Base-by-base conservation (phyloP, 2,888 invertebrate genomes). In the Pachycephus smyrnensis region DNA sequence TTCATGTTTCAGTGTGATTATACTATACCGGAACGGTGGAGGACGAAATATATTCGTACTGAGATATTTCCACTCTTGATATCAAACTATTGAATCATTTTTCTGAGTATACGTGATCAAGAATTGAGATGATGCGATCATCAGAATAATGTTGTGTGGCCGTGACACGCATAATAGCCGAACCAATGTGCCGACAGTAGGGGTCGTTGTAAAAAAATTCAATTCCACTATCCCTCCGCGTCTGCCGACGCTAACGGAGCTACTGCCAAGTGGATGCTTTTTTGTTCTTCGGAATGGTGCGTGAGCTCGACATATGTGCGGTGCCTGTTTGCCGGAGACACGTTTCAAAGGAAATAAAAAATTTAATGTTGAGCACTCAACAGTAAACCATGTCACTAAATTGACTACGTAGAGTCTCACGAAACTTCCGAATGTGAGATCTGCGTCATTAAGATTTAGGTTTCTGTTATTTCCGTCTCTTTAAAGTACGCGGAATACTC, bases 141-240 rank as follows among this genome's bases (percentile, higher is more conserved):
- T 55, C 55, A 37, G 73, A 71, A 69, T 55, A 80, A 79, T 75
- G 78, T 79, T 78, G 40, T 35, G 77, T 85, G 83, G 81, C 84
- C 83, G 80, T 86, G 85, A 83, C 83, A 85, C 80, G 82, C 80
- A 81, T 78, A 81, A 83, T 81, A 78, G 79, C 74, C 75, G 75
- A 32, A 30, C 71, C 77, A 79, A 81, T 9, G 55, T 55, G 55
- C 23, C 55, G 55, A 86, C 82, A 85, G 78, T 80, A 81, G 82
- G 76, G 73, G 35, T 68, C 73, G 69, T 84, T 84, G 84, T 86
- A 73, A 86, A 86, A 86, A 86, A 86, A 81, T 82, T 82, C 23
- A 55, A 23, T 55, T 55, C 55, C 55, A 55, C 55, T 55, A 55
- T 55, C 55, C 55, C 55, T 23, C 12, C 32, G 71, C 11, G 71